These are phyloP conservation scores for Rhadinocentrus ornatus DNA, from an alignment of 2,797 vertebrate species.

Conservation along the genomic window DNA sequence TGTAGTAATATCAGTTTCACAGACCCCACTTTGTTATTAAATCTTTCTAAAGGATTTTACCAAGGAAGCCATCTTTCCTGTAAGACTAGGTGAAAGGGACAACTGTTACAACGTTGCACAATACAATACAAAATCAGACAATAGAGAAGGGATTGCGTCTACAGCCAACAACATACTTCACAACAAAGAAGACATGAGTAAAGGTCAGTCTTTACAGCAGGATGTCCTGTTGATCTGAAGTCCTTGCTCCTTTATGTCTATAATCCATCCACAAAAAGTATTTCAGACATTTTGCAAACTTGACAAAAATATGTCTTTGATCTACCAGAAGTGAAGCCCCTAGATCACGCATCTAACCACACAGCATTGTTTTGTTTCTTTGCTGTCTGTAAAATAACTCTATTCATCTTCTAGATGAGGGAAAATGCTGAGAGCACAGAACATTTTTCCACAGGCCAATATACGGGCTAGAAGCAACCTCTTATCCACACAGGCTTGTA, in stretches of 20 bases:
- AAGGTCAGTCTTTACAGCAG: constrained; percentile 56
- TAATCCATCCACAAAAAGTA: constrained; percentile 19
- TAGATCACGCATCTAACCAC: constrained; percentile 63
- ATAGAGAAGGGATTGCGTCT: constrained; percentile 25
- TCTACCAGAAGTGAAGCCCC: constrained; percentile 60
- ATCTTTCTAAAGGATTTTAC: constrained; percentile 27
- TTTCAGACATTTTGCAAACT: constrained; percentile 57
- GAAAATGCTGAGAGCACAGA: constrained; percentile 81
- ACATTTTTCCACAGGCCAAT: constrained; percentile 76
- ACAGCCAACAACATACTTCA: constrained; percentile 18
- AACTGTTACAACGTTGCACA: constrained; percentile 24
- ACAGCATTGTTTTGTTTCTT: constrained; percentile 71
- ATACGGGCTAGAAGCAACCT: constrained; percentile 55
- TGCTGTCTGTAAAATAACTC: constrained; percentile 73
- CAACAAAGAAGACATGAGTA: constrained; percentile 38
- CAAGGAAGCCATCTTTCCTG: constrained; percentile 58
- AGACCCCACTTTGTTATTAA: constrained; percentile 3
- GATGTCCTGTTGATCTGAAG: constrained; percentile 51
- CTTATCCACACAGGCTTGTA: constrained; percentile 53
- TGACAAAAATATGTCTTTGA: constrained; percentile 64
- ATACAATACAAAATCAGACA: constrained; percentile 35
- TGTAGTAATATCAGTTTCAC: constrained; percentile 7
- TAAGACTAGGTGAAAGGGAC: constrained; percentile 45
- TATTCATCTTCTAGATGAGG: constrained; percentile 76
- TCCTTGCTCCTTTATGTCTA: constrained; percentile 15